Percentiles rank a stretch among this genome's conserved stretches.
Evolutionary conservation across 2,888 invertebrate species (phyloP).

Genomic region (Dryobota labecula): DNA sequence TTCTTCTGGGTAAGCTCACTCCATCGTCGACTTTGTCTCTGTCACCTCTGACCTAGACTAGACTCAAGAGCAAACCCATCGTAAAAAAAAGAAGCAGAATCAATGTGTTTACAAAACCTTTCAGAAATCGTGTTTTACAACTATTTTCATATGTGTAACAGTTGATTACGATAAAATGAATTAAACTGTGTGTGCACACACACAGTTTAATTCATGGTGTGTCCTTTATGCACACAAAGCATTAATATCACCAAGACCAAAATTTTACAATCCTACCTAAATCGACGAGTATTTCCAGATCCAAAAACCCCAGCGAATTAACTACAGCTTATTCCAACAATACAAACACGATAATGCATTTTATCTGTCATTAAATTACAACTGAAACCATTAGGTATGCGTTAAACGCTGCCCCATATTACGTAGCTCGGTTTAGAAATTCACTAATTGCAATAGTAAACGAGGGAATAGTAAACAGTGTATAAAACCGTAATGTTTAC

Average conservation of each 20-base stretch:
- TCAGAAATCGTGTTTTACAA: neutral
- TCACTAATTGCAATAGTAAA: conserved; percentile 62
- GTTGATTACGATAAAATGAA: too few species aligned
- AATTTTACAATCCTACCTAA: neutral
- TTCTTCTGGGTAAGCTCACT: too few species aligned
- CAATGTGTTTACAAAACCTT: neutral
- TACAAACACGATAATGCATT: conserved; percentile 51
- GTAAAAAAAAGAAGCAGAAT: too few species aligned
- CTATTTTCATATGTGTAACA: neutral
- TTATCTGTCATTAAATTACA: conserved; percentile 57
- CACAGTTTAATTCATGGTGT: too few species aligned
- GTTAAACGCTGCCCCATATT: conserved; percentile 34
- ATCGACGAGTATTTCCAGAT: neutral
- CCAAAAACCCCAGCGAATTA: conserved; percentile 30
- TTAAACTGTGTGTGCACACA: too few species aligned
- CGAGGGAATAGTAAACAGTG: conserved; percentile 56
- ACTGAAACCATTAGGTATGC: conserved; percentile 29
- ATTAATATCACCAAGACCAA: neutral
- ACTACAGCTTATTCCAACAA: conserved; percentile 33
- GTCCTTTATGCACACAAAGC: too few species aligned
- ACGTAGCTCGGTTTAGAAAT: conserved; percentile 50
- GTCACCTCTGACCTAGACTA: too few species aligned
- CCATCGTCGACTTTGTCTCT: too few species aligned
- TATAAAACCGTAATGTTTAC: conserved; percentile 57
- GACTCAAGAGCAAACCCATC: too few species aligned